A percentile compares a stretch with the other conserved stretches of the same genome.
Conservation (phyloP, 2,113 vertebrate genomes). For the Morone chrysops region DNA sequence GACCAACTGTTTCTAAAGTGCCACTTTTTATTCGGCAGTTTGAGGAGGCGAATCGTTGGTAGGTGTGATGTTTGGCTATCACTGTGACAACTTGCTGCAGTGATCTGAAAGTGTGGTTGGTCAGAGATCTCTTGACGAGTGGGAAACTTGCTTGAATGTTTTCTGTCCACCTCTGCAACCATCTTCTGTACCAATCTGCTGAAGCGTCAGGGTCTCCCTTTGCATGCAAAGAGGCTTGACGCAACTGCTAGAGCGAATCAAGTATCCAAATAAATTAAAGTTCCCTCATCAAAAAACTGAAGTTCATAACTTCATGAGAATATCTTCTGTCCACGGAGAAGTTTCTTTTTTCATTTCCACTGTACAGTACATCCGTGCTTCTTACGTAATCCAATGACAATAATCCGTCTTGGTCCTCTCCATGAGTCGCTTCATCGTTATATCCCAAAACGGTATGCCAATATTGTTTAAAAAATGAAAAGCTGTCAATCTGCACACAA, state of each 20-base stretch:
- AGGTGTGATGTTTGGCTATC: not conserved
- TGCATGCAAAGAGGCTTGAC: constrained; percentile 1
- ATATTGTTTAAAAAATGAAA: constrained; percentile 8
- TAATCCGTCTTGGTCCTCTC: constrained; percentile 2
- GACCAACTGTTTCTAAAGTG: not conserved
- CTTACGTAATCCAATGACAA: not conserved
- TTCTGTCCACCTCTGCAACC: not conserved
- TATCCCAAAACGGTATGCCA: not conserved
- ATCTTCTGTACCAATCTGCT: not conserved
- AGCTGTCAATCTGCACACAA: not conserved
- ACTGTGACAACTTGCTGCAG: not conserved
- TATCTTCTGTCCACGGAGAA: not conserved
- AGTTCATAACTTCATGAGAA: constrained; percentile 1
- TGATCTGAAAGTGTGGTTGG: not conserved
- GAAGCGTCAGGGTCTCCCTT: not conserved
- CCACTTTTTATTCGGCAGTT: not conserved
- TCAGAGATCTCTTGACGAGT: not conserved
- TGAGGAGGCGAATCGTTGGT: constrained; percentile 23
- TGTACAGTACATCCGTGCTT: not conserved
- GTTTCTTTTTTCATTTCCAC: not conserved
- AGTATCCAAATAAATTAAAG: constrained; percentile 37
- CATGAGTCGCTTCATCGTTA: not conserved
- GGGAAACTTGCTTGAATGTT: not conserved
- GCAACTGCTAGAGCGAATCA: not conserved
- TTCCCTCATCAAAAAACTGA: not conserved